phyloP scores from a whole-genome alignment of 2,113 vertebrate genomes.

The Semnornis frantzii region DNA sequence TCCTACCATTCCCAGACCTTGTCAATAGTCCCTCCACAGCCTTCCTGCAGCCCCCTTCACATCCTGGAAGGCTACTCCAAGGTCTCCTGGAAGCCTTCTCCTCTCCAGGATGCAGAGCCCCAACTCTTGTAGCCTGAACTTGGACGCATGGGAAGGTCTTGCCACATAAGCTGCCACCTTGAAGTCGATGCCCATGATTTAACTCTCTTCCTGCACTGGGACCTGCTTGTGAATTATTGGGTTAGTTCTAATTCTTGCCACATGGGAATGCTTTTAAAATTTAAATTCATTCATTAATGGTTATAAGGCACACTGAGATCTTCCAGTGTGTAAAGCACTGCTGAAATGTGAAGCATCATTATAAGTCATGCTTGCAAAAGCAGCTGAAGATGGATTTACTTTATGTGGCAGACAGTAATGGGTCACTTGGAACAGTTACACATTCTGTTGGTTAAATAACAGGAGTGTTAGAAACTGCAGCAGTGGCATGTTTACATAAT shows the following conservation, averaged over 20 bases:
- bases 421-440: conserved; percentile 62
- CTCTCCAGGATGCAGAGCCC: too few species aligned
- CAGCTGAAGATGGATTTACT: conserved; percentile 64
- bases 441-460: conserved; percentile 70
- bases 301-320: neutral
- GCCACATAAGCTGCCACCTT: neutral
- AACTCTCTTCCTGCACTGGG: neutral
- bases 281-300: conserved; percentile 1
- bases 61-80: too few species aligned
- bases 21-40: too few species aligned
- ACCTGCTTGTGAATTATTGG: neutral
- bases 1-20: too few species aligned
- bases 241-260: neutral
- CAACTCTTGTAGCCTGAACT: neutral
- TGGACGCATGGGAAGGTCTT: neutral
- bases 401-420: conserved; percentile 35
- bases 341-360: neutral
- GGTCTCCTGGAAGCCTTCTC: too few species aligned
- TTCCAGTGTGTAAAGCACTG: neutral
- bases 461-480: conserved; percentile 65
- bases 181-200: fast-evolving
- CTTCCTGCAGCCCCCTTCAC: too few species aligned
- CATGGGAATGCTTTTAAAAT: neutral
- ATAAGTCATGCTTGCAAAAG: conserved; percentile 61
- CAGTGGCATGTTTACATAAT: conserved; percentile 63